A percentile compares a stretch with the other conserved stretches of the same genome.
Evolutionary conservation across 2,797 vertebrate genomes (phyloP).

Genomic region (Alfaro cultratus): DNA sequence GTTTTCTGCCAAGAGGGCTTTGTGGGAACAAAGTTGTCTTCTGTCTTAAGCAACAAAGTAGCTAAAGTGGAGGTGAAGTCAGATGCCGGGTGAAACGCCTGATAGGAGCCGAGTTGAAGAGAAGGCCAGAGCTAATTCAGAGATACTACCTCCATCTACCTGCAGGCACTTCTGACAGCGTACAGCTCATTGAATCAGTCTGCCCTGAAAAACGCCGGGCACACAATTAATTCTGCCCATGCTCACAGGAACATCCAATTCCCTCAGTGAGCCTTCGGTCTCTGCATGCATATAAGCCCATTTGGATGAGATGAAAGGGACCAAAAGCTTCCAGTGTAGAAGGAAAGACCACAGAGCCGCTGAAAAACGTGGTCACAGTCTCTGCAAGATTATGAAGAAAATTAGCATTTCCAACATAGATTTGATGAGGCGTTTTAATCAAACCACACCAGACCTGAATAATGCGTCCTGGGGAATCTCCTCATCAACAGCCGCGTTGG

Average conservation of each 20-base stretch:
- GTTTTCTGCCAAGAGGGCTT: slow-evolving; percentile 3
- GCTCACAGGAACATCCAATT: slow-evolving; percentile 59
- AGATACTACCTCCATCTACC: slow-evolving; percentile 43
- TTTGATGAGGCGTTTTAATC: too few relatives aligned
- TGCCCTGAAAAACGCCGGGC: slow-evolving; percentile 23
- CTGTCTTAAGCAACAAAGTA: slow-evolving; percentile 34
- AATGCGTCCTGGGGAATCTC: background rate
- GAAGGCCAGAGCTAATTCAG: slow-evolving; percentile 33
- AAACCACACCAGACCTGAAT: too few relatives aligned
- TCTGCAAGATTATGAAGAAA: too few relatives aligned
- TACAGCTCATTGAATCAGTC: slow-evolving; percentile 25
- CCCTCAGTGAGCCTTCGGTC: slow-evolving; percentile 50
- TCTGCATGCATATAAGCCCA: slow-evolving; percentile 50
- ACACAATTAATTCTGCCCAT: slow-evolving; percentile 60
- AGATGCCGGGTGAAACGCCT: slow-evolving; percentile 40
- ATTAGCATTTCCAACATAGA: too few relatives aligned
- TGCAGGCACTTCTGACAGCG: slow-evolving; percentile 45
- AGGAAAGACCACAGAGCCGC: slow-evolving; percentile 32
- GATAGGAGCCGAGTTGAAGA: slow-evolving; percentile 52
- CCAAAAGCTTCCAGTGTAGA: slow-evolving; percentile 36
- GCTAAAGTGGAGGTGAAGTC: slow-evolving; percentile 42
- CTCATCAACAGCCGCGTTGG: background rate
- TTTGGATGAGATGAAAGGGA: slow-evolving; percentile 65
- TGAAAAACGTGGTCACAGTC: too few relatives aligned
- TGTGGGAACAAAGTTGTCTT: slow-evolving; percentile 7